These are phyloP conservation scores for Peromyscus californicus DNA, from an alignment of 2,113 vertebrate species.

Conservation along the genomic window DNA sequence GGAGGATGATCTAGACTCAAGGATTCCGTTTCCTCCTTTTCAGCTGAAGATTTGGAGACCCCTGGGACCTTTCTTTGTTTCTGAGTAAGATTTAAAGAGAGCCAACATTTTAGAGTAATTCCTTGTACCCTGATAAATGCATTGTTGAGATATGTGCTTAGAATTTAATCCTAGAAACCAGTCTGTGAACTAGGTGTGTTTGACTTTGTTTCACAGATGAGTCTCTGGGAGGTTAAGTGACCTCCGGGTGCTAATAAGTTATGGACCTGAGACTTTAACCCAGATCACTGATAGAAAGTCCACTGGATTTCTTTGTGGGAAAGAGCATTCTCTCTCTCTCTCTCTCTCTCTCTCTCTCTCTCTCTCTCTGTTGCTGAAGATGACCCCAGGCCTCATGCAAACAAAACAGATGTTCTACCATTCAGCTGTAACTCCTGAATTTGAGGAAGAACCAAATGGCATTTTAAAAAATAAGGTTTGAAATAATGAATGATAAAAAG, in stretches of 20 bases:
- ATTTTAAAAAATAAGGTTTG: neutral
- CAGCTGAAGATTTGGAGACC: neutral
- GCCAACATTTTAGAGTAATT: neutral
- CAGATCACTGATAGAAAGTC: neutral
- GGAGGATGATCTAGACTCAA: neutral
- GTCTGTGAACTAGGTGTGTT: neutral
- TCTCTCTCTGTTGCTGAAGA: neutral
- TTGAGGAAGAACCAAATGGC: neutral
- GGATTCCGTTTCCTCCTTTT: neutral
- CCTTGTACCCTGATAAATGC: neutral
- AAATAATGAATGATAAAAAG: neutral
- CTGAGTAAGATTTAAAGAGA: neutral
- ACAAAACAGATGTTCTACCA: neutral
- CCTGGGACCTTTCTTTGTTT: neutral
- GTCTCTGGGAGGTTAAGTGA: neutral
- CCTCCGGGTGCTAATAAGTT: neutral
- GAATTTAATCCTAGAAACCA: neutral
- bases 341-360: neutral
- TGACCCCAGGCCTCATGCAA: neutral
- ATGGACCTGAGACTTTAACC: neutral
- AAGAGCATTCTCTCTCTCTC: neutral
- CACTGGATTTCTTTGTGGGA: neutral
- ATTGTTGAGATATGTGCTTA: neutral
- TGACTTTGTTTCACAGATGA: neutral
- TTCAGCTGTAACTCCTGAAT: neutral